A percentile compares a stretch with the other conserved stretches of the same genome.
Conservation (phyloP, 2,113 vertebrate genomes). For the Lamprotornis superbus region DNA sequence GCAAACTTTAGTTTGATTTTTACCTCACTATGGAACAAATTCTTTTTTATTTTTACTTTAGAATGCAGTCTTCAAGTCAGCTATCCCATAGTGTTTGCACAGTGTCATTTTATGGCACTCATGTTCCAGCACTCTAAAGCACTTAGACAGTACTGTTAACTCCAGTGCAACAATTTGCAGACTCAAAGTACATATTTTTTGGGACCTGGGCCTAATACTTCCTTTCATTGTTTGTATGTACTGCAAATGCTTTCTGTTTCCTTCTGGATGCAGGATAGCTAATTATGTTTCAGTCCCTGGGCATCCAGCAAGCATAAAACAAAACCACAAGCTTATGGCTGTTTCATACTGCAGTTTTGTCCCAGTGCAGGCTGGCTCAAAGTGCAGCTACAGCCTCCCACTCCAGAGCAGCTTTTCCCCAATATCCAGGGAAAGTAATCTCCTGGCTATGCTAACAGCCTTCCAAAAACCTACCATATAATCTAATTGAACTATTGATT, state of each 20-base stretch:
- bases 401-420: constrained; percentile 13
- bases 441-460: constrained; percentile 63
- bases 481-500: constrained; percentile 81
- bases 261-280: neutral
- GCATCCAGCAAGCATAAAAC: constrained; percentile 12
- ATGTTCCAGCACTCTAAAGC: neutral
- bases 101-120: neutral
- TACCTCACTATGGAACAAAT: neutral
- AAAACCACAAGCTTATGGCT: constrained; percentile 39
- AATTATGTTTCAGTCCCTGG: constrained; percentile 50
- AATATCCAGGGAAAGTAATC: constrained; percentile 64
- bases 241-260: constrained; percentile 46
- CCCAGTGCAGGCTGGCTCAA: neutral
- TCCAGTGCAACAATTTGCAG: constrained; percentile 36
- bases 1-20: neutral
- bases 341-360: neutral
- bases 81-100: neutral
- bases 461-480: constrained; percentile 65
- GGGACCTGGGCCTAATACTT: constrained; percentile 34
- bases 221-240: constrained; percentile 10
- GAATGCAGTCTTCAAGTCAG: neutral
- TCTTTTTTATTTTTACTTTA: neutral
- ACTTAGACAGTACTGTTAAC: constrained; percentile 4
- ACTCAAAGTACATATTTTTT: constrained; percentile 17
- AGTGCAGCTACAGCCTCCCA: constrained; percentile 4